Conservation (phyloP, 2,113 vertebrate genomes). For the Cephalopholis sonnerati region DNA sequence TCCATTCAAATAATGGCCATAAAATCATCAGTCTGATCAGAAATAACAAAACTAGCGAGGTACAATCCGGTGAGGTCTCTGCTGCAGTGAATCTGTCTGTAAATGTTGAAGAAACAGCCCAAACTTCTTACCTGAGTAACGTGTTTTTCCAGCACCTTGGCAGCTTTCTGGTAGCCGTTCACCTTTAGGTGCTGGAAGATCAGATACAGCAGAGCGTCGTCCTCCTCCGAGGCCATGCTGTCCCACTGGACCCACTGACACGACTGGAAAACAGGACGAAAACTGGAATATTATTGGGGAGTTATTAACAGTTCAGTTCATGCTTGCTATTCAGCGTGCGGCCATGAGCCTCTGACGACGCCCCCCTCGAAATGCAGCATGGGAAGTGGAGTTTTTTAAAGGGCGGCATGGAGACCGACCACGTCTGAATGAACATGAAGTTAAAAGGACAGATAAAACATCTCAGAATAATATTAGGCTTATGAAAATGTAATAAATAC, state of each 20-base stretch:
- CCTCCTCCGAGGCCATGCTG: slow-evolving; percentile 67
- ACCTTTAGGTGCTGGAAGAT: slow-evolving; percentile 78
- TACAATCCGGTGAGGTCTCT: fast-evolving
- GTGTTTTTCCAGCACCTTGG: slow-evolving; percentile 73
- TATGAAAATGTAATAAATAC: too few species aligned
- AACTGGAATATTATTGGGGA: not conserved
- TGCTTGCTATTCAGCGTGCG: slow-evolving; percentile 36
- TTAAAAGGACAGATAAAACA: not conserved
- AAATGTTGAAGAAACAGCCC: not conserved
- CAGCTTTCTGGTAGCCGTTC: slow-evolving; percentile 73
- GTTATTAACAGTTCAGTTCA: slow-evolving; percentile 44
- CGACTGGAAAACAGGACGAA: fast-evolving
- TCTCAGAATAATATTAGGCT: not conserved
- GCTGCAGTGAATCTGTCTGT: not conserved
- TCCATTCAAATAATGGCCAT: not conserved
- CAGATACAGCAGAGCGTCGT: slow-evolving; percentile 66
- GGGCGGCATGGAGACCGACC: fast-evolving
- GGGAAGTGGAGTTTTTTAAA: slow-evolving; percentile 57
- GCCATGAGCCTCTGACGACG: slow-evolving; percentile 37
- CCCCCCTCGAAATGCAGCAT: slow-evolving; percentile 64
- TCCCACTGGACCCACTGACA: not conserved
- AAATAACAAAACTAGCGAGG: not conserved
- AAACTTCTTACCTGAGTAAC: slow-evolving; percentile 67
- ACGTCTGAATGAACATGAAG: not conserved
- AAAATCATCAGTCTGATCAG: not conserved